phyloP scores from a whole-genome alignment of 2,113 vertebrate species.

The Synodontis membranacea region DNA sequence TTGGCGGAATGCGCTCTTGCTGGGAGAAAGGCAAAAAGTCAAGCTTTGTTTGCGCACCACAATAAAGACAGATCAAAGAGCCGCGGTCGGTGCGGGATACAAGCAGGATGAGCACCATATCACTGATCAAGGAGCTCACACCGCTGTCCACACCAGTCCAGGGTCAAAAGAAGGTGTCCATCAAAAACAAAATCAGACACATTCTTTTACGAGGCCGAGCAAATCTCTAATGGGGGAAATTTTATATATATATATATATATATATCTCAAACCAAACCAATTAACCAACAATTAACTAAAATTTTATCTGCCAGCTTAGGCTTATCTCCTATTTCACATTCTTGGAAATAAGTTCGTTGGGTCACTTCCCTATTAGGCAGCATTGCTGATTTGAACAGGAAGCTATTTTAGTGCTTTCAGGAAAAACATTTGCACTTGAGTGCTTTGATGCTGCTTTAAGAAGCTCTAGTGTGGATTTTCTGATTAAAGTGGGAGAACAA shows the following conservation, averaged over 20 bases:
- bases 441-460: neutral
- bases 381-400: neutral
- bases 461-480: neutral
- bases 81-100: slow-evolving; percentile 68
- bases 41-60: slow-evolving; percentile 79
- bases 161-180: slow-evolving; percentile 78
- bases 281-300: neutral
- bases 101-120: slow-evolving; percentile 65
- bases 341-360: neutral
- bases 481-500: slow-evolving; percentile 8
- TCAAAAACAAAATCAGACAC: slow-evolving; percentile 57
- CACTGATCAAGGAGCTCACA: slow-evolving; percentile 80
- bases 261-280: too few species aligned
- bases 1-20: slow-evolving; percentile 71
- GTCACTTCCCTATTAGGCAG: neutral
- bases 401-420: neutral
- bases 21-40: slow-evolving; percentile 70
- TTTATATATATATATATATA: too few species aligned
- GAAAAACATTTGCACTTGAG: slow-evolving; percentile 1
- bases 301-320: slow-evolving; percentile 14
- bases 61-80: slow-evolving; percentile 83
- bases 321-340: slow-evolving; percentile 23
- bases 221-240: neutral
- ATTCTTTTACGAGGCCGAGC: neutral
- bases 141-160: slow-evolving; percentile 68